A percentile compares a stretch with the other conserved stretches of the same genome.
phyloP scores from a whole-genome alignment of 1,140 invertebrate genomes.

The Ephestia elutella region DNA sequence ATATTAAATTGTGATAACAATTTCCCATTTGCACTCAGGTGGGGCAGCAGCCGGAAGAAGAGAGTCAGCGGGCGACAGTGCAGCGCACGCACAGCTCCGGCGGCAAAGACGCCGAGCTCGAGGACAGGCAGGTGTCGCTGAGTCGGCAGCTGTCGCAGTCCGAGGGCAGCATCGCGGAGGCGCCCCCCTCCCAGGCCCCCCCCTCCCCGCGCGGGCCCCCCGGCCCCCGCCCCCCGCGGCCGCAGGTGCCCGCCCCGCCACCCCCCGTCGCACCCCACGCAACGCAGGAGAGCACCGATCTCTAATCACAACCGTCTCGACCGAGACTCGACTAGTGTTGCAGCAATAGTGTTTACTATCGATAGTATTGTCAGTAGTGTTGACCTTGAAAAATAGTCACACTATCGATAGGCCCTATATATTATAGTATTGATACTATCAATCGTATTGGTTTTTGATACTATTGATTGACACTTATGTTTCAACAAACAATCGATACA shows the following conservation, averaged over 20 bases:
- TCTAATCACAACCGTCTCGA: constrained; percentile 44
- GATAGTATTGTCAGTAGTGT: no score
- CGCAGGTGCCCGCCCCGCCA: constrained; percentile 47
- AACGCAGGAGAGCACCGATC: constrained; percentile 56
- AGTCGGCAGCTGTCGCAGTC: constrained; percentile 66
- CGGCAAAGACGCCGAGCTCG: constrained; percentile 51
- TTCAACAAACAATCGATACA: no score
- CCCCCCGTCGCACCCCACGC: constrained; percentile 44
- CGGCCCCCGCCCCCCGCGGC: constrained; percentile 46
- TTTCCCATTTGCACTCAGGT: constrained; percentile 11
- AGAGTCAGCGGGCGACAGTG: constrained; percentile 38
- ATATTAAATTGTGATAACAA: no score
- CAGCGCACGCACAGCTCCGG: constrained; percentile 65
- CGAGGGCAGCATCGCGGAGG: constrained; percentile 66
- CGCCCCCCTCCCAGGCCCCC: constrained; percentile 47
- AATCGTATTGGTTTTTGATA: no score
- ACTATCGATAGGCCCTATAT: background rate
- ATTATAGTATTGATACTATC: no score
- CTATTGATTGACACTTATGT: no score
- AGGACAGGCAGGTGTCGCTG: constrained; percentile 50
- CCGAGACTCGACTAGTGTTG: no score
- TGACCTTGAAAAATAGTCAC: no score
- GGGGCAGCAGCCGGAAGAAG: constrained; percentile 23
- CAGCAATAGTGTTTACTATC: no score
- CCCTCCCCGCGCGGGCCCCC: constrained; percentile 41